A percentile compares a stretch with the other conserved stretches of the same genome.
Conservation (phyloP, 53 echinoderm and acorn worm genomes). For the Zoroaster sp. region DNA sequence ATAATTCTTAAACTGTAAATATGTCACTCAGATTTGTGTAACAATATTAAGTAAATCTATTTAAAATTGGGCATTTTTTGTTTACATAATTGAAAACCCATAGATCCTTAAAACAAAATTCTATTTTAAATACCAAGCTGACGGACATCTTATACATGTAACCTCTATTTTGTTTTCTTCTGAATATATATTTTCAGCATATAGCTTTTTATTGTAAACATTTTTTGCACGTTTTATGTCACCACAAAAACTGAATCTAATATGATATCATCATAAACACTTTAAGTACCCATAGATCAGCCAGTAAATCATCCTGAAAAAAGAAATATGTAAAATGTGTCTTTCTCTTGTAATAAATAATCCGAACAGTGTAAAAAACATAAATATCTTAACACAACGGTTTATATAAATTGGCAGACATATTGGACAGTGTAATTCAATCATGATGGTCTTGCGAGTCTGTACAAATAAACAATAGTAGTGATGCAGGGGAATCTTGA, state of each 20-base stretch:
- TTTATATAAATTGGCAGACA: conserved; percentile 27
- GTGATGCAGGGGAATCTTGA: neutral
- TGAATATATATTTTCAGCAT: too few species aligned
- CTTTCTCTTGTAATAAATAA: conserved; percentile 40
- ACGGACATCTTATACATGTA: too few species aligned
- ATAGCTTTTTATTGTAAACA: neutral
- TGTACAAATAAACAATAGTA: conserved; percentile 43
- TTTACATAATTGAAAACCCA: too few species aligned
- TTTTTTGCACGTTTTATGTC: neutral
- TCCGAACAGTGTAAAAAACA: conserved; percentile 13
- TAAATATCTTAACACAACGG: conserved; percentile 34
- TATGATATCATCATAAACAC: neutral
- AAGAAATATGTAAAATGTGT: conserved; percentile 41
- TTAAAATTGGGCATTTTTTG: too few species aligned
- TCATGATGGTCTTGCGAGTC: neutral
- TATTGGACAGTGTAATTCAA: neutral
- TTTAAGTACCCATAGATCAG: neutral
- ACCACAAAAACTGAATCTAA: neutral
- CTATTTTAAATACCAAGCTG: too few species aligned
- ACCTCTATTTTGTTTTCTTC: too few species aligned
- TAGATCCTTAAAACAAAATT: too few species aligned
- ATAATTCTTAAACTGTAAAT: too few species aligned
- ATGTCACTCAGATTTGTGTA: too few species aligned
- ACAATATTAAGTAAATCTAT: too few species aligned
- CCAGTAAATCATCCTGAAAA: conserved; percentile 2